Percentiles rank a stretch among this genome's conserved stretches.
These are phyloP conservation scores for Melanerpes aurifrons DNA, from an alignment of 2,113 vertebrate species.

Conservation along the genomic window DNA sequence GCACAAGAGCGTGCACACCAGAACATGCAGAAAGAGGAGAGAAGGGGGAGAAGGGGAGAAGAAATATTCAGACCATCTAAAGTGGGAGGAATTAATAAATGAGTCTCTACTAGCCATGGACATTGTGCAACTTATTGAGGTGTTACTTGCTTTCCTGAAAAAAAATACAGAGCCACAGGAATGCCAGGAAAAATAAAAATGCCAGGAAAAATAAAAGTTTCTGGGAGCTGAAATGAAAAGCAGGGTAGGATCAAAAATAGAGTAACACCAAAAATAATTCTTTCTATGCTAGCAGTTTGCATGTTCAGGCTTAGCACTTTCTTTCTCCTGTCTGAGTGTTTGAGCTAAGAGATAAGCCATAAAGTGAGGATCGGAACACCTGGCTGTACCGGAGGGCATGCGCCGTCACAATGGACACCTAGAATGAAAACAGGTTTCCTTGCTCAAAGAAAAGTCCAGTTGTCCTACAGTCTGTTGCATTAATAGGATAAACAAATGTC, in stretches of 20 bases:
- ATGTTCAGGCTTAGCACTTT: neutral
- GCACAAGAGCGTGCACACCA: accelerated
- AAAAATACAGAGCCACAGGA: neutral
- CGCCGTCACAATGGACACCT: neutral
- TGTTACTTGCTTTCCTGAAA: neutral
- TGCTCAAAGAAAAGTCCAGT: neutral
- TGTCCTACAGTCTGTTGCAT: neutral
- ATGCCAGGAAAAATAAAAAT: neutral
- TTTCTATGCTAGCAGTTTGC: neutral
- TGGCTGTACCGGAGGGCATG: neutral
- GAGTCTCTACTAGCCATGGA: neutral
- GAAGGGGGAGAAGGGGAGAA: neutral
- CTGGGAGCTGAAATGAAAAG: neutral
- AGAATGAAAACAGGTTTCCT: neutral
- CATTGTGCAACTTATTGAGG: neutral
- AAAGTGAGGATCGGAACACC: neutral
- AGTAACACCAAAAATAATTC: neutral
- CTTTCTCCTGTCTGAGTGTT: neutral
- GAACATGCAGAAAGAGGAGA: neutral
- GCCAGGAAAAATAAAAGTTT: neutral
- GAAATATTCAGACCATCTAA: neutral
- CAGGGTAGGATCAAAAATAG: neutral
- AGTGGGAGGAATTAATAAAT: neutral
- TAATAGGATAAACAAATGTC: neutral
- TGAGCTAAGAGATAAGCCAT: neutral